These are phyloP conservation scores for Lagopus leucura DNA, from an alignment of 2,113 vertebrate genomes.

Conservation along the genomic window DNA sequence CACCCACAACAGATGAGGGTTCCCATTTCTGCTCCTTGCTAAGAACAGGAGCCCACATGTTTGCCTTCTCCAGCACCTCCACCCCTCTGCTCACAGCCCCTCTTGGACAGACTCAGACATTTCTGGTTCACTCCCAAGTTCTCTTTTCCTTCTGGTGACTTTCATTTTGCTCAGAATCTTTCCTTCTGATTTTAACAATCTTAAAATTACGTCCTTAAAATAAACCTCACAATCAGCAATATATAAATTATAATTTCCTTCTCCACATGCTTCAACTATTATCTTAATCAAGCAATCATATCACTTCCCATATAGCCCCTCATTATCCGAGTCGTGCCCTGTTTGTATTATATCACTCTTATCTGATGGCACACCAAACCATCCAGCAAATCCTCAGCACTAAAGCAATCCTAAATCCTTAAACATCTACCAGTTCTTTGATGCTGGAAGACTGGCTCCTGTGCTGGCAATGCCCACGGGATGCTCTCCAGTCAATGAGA, in stretches of 20 bases:
- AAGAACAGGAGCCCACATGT: not conserved
- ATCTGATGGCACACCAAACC: conserved; percentile 41
- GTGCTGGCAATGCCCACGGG: not conserved
- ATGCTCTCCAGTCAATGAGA: not conserved
- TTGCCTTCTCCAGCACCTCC: not conserved
- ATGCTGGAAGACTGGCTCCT: not conserved
- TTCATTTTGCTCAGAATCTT: not conserved
- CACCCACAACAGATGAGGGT: not conserved
- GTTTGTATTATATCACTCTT: conserved; percentile 58
- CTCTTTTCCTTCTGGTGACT: not conserved
- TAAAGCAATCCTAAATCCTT: not conserved
- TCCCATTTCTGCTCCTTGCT: not conserved
- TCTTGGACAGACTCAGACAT: not conserved
- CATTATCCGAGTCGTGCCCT: conserved; percentile 64
- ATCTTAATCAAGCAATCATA: conserved; percentile 73
- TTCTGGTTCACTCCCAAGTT: not conserved
- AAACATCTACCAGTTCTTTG: not conserved
- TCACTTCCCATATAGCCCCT: conserved; percentile 58
- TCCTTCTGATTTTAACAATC: conserved; percentile 51
- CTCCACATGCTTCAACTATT: conserved; percentile 68
- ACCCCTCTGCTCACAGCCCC: not conserved
- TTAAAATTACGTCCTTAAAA: conserved; percentile 67
- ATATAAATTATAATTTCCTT: conserved; percentile 71
- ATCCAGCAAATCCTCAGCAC: not conserved
- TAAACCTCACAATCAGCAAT: conserved; percentile 72